Evolutionary conservation across 2,888 invertebrate species (phyloP), one percentile per base, ranked within the genome.

Genomic region (Macrophya alboannulata): DNA sequence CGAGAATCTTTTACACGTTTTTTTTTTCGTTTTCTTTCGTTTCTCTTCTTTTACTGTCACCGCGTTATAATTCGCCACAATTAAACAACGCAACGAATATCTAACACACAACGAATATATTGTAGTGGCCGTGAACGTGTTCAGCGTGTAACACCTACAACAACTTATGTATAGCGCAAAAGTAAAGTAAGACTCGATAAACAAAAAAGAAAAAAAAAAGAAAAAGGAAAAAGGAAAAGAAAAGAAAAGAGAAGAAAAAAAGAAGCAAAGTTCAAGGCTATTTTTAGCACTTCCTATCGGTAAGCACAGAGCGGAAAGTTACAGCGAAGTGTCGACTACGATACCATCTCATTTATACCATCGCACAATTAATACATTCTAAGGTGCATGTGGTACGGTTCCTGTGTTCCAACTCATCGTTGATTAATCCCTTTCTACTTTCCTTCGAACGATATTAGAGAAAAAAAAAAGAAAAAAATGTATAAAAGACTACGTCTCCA

Each of bases 231-330:
- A 12, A 12, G 1, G 21, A 25, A 9, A 25, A 10, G 55, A 31
- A 37, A 31, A 31, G 9, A 17, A 55, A 40, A 43, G 25, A 43
- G n/a, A 25, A 81, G 1, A 40, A 81, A 62, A 59, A 81, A 43
- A n/a, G 43, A 81, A 81, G 40, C 81, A 81, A 59, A 59, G 81
- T 81, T 81, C 81, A 81, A 81, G 81, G 81, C 81, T 81, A 81
- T 81, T 81, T 81, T 81, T 62, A 81, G 59, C 62, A 81, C 62
- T 81, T 81, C 81, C 59, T 81, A 81, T 81, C 81, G 81, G 62
- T 62, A 81, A 62, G 81, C 81, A 81, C 81, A 59, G 59, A 81
- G 81, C 59, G 59, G 81, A 81, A 81, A 81, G 81, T 81, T 81
- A 81, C 62, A 62, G 81, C 51, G 40, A 59, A 81, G 59, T 81